Base-by-base conservation (phyloP, 2,888 invertebrate species). In the Lepidocyrtoides sp. region DNA sequence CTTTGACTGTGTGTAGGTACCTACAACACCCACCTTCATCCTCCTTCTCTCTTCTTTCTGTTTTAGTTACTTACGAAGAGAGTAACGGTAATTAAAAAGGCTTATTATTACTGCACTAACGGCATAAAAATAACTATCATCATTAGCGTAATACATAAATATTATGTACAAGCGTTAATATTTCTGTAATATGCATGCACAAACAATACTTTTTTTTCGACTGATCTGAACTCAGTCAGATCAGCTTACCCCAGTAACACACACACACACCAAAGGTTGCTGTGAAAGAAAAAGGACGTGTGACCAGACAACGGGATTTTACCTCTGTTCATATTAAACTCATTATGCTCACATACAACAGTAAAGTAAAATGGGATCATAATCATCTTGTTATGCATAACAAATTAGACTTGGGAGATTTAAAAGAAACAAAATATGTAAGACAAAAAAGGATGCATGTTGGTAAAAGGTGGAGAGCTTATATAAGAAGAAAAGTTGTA, bases 81-180 rank as follows among this genome's bases (percentile, higher is more conserved):
- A 54, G 60, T 82, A 82, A 82, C 82, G 82, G 82, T 82, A 63
- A 82, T 82, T 82, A 82, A 60, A 60, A 82, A 41, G 51, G 44
- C 23, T 72, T 72, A 82, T 63, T 60, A 63, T 82, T 82, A 60
- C 63, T 82, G 23, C 23, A 14, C 26, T 82, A 82, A 82, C 82
- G 60, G 82, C 63, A 63, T 81, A 29, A 81, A 63, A 72, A 72
- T 72, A 72, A 82, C 51, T 36, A 79, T 57, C 79, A 75, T 75
- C 48, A 63, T 63, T 60, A 41, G 32, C 41, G 41, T 36, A 54
- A 81, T 41, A 29, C 48, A 51, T 44, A 44, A 5, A 60, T 2
- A 17, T n/a, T n/a, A n/a, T n/a, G n/a, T 32, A 29, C 10, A 29
- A 26, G 32, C 66, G 10, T 44, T 72, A 36, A n/a, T 32, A 69